phyloP scores from a whole-genome alignment of 2,888 invertebrate genomes.

The Adelognathus sp. region DNA sequence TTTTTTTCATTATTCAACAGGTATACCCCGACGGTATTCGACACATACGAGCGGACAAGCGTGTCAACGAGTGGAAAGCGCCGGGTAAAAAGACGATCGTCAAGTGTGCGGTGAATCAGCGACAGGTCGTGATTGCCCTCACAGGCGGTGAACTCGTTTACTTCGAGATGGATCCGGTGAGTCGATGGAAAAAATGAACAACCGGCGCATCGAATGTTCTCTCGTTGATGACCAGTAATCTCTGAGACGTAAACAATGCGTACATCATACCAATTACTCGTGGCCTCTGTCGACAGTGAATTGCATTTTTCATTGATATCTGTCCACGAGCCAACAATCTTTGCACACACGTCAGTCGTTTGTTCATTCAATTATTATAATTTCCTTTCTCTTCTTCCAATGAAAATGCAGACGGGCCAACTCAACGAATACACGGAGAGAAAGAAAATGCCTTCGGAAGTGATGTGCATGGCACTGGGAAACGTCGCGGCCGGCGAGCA shows the following conservation, averaged over 20 bases:
- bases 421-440: constrained; percentile 99
- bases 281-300: constrained; percentile 54
- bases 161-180: constrained; percentile 99
- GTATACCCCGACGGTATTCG: constrained; percentile 99
- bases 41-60: constrained; percentile 98
- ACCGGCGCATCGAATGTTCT: constrained; percentile 79
- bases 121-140: constrained; percentile 98
- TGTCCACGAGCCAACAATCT: constrained; percentile 52
- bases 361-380: neutral
- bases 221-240: constrained; percentile 67
- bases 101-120: constrained; percentile 98
- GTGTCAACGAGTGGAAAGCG: constrained; percentile 99
- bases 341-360: neutral
- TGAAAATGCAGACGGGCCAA: constrained; percentile 91
- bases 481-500: constrained; percentile 98
- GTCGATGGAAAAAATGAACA: too few species aligned
- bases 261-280: constrained; percentile 65
- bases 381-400: too few species aligned
- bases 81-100: constrained; percentile 98
- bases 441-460: constrained; percentile 97
- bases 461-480: constrained; percentile 98
- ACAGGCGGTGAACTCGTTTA: constrained; percentile 99
- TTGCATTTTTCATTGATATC: constrained; percentile 32
- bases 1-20: constrained; percentile 79
- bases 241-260: constrained; percentile 76